A percentile compares a stretch with the other conserved stretches of the same genome.
These are phyloP conservation scores for Palythoa caribaeorum DNA, from an alignment of 92 coral and sea anemone genomes.

Conservation along the genomic window DNA sequence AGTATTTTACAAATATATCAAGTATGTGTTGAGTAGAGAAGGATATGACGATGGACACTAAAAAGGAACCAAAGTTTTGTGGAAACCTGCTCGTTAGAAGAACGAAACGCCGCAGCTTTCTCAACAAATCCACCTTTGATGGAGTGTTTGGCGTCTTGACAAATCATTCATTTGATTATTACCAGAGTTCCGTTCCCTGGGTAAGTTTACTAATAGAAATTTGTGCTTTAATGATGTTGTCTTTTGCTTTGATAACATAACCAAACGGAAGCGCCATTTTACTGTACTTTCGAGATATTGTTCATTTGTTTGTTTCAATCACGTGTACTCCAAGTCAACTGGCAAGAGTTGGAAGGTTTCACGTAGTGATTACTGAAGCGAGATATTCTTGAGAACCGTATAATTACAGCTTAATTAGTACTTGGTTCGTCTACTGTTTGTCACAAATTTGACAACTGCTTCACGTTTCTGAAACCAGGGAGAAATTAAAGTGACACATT, in stretches of 20 bases:
- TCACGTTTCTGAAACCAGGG: neutral
- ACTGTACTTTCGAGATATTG: no score
- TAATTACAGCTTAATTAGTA: neutral
- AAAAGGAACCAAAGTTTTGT: constrained; percentile 74
- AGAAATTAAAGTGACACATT: neutral
- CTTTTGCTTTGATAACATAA: neutral
- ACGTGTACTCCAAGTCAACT: neutral
- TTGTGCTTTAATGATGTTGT: neutral
- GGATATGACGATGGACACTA: constrained; percentile 51
- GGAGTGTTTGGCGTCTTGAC: constrained; percentile 87
- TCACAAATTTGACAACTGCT: neutral
- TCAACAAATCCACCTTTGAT: constrained; percentile 72
- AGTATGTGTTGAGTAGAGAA: neutral
- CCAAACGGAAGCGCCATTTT: neutral
- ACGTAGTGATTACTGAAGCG: neutral
- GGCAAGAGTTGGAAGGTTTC: neutral
- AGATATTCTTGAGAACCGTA: neutral
- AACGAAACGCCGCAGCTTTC: constrained; percentile 73
- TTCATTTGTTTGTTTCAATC: neutral
- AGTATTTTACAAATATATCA: neutral
- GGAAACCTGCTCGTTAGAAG: constrained; percentile 83
- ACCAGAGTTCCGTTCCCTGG: constrained; percentile 82
- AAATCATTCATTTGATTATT: constrained; percentile 72
- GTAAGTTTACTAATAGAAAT: constrained; percentile 56
- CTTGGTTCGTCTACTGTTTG: neutral